Percentiles rank a stretch among this genome's conserved stretches.
These are phyloP conservation scores for Stegostoma tigrinum DNA, from an alignment of 2,113 vertebrate genomes.

Conservation along the genomic window DNA sequence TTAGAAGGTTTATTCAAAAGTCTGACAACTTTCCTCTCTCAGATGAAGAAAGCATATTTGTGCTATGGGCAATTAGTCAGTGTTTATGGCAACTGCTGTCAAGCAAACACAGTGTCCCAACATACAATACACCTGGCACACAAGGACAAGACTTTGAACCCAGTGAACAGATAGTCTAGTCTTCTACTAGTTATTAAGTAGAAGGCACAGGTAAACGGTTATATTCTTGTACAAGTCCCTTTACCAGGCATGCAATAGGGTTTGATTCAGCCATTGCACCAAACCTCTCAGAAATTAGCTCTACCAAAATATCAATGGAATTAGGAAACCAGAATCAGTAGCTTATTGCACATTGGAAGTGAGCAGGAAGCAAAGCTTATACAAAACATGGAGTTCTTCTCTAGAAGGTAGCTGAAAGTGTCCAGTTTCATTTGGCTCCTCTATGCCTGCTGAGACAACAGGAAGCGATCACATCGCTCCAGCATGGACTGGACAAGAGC, in stretches of 20 bases:
- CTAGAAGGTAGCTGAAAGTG: not conserved
- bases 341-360: not conserved
- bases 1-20: conserved; percentile 12
- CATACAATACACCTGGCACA: not conserved
- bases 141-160: not conserved
- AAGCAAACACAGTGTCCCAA: not conserved
- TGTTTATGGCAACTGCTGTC: not conserved
- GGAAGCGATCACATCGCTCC: conserved; percentile 87
- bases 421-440: not conserved
- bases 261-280: not conserved
- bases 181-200: not conserved
- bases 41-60: not conserved
- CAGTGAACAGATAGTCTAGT: not conserved
- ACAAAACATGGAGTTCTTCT: not conserved
- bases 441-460: conserved; percentile 92
- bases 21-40: not conserved
- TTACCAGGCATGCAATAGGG: not conserved
- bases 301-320: not conserved
- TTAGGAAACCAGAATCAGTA: not conserved
- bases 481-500: conserved; percentile 90
- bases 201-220: not conserved
- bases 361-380: not conserved
- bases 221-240: not conserved
- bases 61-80: not conserved
- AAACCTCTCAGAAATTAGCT: not conserved